Evolutionary conservation across 2,888 invertebrate genomes (phyloP), one percentile per base, ranked within the genome.

Genomic region (Proisotoma minuta): DNA sequence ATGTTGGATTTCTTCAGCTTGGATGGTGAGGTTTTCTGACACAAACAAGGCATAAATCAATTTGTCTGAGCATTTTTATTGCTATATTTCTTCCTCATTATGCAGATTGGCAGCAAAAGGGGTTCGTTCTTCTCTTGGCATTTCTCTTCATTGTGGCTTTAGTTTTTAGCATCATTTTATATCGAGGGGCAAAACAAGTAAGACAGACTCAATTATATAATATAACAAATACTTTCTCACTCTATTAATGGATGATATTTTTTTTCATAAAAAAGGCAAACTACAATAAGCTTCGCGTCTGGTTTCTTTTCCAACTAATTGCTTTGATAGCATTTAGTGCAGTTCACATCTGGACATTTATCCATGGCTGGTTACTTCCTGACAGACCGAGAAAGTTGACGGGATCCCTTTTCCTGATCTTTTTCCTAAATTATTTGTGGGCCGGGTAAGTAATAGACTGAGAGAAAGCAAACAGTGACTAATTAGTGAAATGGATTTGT

Each of bases 381-480:
- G 63, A 63, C 22, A 53, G 63, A 47, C 66, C 66, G 24, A 27
- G 63, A 20, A 66, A 66, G 51, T 39, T 66, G n/a, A 63, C 60
- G 54, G 66, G 63, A 22, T 60, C 59, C 40, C 20, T 66, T 28
- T 63, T 66, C 50, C 63, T 66, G 40, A 58, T 63, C 23, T 66
- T 66, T 24, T 66, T 66, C 26, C 49, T 63, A 29, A 66, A 66
- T 40, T 66, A 66, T 29, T 50, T 66, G 29, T 66, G 66, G 66
- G 60, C 60, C 47, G 66, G 66, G 43, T 43, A n/a, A 43, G 43
- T n/a, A 43, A 34, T 15, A 43, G 15, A 43, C 34, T 15, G 8
- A 43, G 43, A 20, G 20, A 43, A 43, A n/a, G 18, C 43, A 43
- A 43, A 43, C 43, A 43, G 20, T 43, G 43, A n/a, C n/a, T n/a